Base-by-base conservation (phyloP, 92 coral and sea anemone species). In the Zoanthus sociatus region DNA sequence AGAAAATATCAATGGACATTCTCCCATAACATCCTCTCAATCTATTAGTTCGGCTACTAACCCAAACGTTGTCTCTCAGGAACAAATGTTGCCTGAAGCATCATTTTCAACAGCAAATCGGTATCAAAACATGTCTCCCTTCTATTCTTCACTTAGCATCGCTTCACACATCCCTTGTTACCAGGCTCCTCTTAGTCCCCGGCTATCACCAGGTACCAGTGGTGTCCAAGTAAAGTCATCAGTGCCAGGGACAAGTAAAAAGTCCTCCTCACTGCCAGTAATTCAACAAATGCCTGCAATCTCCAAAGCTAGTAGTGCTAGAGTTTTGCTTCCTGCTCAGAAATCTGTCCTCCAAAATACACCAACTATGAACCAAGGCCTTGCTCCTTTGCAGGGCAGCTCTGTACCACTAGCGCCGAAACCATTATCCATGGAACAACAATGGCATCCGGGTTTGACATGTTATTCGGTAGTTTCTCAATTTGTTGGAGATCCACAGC, bases 181-280 rank as follows among this genome's bases (percentile, higher is more conserved):
- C 73, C 91, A 86, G 66, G 73, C 87, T 73, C 87, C 83, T 0
- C 73, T 78, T 69, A 79, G 92, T 51, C 82, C 87, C 45, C 83
- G 69, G n/a, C 66, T 71, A 67, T 78, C 92, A 5, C 87, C 92
- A 70, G 84, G 87, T 61, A 45, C 82, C 10, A 68, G 70, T 30
- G 20, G 68, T 53, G 77, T 33, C 58, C 86, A 78, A 37, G 14
- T 83, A 56, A 74, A 76, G 42, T 15, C 84, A 16, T 31, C 82
- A 48, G 42, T 71, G 81, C 77, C 86, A 6, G 66, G 73, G 32
- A 31, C 76, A 6, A 32, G 75, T 63, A 50, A 18, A 5, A 81
- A 81, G 60, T 16, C 85, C 20, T 9, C 75, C 10, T 33, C 75
- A 66, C 26, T 78, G n/a, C 31, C 85, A 21, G 21, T 53, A 32